Evolutionary conservation across 2,797 vertebrate genomes (phyloP).

Genomic region (Otolemur crassicaudatus): DNA sequence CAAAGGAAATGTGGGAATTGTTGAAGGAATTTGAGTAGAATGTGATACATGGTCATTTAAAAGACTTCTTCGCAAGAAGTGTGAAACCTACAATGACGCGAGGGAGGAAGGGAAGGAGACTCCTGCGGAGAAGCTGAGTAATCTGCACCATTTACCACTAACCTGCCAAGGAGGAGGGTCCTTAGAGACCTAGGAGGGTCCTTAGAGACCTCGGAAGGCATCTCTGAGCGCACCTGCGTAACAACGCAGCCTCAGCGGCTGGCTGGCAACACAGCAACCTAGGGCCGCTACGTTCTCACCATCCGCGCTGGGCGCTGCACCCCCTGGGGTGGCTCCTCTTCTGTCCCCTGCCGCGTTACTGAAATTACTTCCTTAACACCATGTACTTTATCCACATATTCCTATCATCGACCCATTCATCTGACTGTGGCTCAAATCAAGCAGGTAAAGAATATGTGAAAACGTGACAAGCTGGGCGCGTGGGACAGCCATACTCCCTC

Average conservation of each 20-base stretch:
- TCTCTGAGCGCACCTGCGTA: neutral
- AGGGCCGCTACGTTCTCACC: accelerated
- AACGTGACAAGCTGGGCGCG: neutral
- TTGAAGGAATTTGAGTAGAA: neutral
- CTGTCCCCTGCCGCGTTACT: neutral
- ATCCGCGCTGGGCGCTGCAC: neutral
- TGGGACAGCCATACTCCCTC: neutral
- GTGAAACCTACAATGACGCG: neutral
- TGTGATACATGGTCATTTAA: neutral
- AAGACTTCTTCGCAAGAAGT: slow-evolving; percentile 7
- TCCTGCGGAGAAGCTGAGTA: neutral
- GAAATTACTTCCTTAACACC: neutral
- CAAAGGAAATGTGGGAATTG: neutral
- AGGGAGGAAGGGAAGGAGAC: neutral
- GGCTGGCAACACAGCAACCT: neutral
- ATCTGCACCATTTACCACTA: neutral
- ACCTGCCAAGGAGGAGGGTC: neutral
- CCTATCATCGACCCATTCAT: neutral
- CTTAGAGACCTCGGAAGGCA: neutral
- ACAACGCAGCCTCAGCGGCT: neutral
- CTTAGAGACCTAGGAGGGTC: neutral
- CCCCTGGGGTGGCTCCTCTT: neutral
- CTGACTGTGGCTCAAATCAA: neutral
- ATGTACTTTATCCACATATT: neutral
- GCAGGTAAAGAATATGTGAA: neutral